Evolutionary conservation across 2,888 invertebrate species (phyloP), one percentile per base, ranked within the genome.

Genomic region (Drosophila meridionalis): DNA sequence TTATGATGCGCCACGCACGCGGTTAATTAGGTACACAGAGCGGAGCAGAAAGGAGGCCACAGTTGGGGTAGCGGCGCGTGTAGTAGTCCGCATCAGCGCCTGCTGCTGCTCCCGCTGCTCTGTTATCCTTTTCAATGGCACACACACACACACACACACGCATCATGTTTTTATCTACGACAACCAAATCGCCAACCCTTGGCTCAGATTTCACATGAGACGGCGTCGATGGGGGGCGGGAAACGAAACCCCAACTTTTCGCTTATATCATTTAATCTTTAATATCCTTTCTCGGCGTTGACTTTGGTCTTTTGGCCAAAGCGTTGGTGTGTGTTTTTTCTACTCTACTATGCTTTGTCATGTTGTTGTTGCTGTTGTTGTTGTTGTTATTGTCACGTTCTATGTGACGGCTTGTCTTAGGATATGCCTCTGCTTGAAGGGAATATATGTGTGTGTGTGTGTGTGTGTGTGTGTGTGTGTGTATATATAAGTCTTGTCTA

Each of bases 181-280:
- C 73, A 76, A 73, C 63, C 70, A 71, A 82, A 80, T 82, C 82
- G 82, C 67, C 80, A 80, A 80, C 80, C 80, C 78, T 76, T 81
- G 69, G 89, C 89, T 86, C 89, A 84, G 89, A 87, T 86, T 86
- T 89, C 87, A 72, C 48, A 73, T 69, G 67, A 47, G 38, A 28
- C 55, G 38, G 63, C 11, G 63, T 40, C 32, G 67, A 36, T 20
- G 45, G 28, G 53, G 48, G 40, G n/a, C 38, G 53, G 8, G 36
- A 40, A 50, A 40, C 48, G 42, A 30, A 63, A 36, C 80, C 69
- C 73, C 76, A 77, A 78, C 71, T 74, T 73, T 83, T 71, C 79
- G 82, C 90, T 90, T 90, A 87, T 90, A 87, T 90, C 85, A 84
- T 87, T 88, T 90, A 88, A 88, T 88, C 87, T 88, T 88, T 90